These are phyloP conservation scores for Girardinichthys multiradiatus DNA, from an alignment of 2,113 vertebrate genomes.

Conservation along the genomic window DNA sequence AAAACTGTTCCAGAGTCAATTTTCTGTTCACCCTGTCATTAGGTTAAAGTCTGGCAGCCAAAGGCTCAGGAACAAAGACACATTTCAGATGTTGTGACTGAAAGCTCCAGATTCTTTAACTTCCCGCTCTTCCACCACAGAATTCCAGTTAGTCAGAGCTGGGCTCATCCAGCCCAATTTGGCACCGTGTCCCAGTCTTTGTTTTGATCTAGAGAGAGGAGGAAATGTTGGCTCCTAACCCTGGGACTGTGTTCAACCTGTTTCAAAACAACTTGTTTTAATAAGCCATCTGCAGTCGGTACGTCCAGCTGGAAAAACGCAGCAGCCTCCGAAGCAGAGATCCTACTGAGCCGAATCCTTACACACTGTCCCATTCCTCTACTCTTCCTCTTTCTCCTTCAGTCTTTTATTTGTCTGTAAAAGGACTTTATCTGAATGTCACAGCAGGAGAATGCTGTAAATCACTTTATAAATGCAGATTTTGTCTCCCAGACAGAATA, in stretches of 20 bases:
- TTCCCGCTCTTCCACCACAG: not conserved
- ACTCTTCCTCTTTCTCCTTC: not conserved
- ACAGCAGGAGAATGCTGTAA: not conserved
- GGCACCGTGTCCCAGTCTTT: not conserved
- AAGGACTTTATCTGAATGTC: not conserved
- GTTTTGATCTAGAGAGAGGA: slow-evolving; percentile 11
- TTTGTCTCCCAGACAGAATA: not conserved
- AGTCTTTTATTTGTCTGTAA: not conserved
- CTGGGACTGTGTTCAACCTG: slow-evolving; percentile 36
- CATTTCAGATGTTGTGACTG: not conserved
- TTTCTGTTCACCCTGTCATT: not conserved
- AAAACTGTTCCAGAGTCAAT: not conserved
- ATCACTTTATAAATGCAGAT: not conserved
- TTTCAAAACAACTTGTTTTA: slow-evolving; percentile 57
- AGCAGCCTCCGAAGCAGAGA: not conserved
- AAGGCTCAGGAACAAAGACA: not conserved
- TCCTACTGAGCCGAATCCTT: slow-evolving; percentile 23
- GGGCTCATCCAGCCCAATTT: not conserved
- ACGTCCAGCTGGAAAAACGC: slow-evolving; percentile 45
- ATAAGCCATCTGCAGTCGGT: slow-evolving; percentile 52
- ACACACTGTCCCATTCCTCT: slow-evolving; percentile 3
- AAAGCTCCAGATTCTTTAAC: not conserved
- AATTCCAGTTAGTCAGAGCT: not conserved
- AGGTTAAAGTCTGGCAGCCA: not conserved
- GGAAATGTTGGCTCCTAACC: slow-evolving; percentile 10